These are phyloP conservation scores for Irena cyanogastra DNA, from an alignment of 2,113 vertebrate species.

Conservation along the genomic window DNA sequence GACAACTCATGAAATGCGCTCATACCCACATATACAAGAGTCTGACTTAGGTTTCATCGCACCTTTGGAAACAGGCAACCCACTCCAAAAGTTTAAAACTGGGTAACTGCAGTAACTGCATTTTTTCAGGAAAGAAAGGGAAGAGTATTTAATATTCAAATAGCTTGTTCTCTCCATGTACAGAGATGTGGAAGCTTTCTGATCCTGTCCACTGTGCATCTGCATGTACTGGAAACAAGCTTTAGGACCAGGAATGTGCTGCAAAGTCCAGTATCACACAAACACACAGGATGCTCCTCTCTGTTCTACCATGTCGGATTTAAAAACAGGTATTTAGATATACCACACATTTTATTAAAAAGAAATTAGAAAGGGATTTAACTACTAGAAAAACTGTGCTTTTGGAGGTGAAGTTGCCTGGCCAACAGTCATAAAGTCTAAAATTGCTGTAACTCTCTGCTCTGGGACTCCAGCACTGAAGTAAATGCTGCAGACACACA, in stretches of 20 bases:
- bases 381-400: neutral
- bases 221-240: neutral
- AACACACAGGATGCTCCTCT: neutral
- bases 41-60: neutral
- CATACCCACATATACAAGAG: neutral
- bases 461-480: neutral
- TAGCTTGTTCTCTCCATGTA: neutral
- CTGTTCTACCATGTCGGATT: rapidly evolving
- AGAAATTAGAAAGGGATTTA: neutral
- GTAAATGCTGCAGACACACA: neutral
- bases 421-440: neutral
- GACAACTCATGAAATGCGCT: neutral
- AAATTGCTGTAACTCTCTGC: neutral
- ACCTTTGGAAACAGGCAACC: neutral
- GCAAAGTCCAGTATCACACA: neutral
- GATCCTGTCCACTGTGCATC: neutral
- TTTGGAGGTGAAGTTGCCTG: neutral
- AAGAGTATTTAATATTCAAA: neutral
- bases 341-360: neutral
- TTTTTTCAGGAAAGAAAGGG: neutral
- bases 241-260: neutral
- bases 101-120: neutral
- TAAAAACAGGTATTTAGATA: neutral
- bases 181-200: neutral
- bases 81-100: neutral